These are phyloP conservation scores for Formica selysi DNA, from an alignment of 1,140 invertebrate genomes.

Conservation along the genomic window DNA sequence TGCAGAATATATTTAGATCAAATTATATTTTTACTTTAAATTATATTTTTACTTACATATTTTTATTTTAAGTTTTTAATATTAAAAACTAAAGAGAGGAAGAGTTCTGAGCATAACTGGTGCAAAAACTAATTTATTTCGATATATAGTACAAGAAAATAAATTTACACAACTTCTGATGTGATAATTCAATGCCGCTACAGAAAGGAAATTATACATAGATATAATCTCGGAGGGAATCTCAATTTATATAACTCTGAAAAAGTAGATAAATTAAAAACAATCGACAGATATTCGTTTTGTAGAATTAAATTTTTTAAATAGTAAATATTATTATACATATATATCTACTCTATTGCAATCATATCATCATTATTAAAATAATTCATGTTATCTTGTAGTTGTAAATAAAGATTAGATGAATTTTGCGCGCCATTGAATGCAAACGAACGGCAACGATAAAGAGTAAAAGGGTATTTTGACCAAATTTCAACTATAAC, in stretches of 20 bases:
- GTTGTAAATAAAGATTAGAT: not conserved
- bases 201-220: not conserved
- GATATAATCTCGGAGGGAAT: constrained; percentile 6
- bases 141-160: not conserved
- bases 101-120: not conserved
- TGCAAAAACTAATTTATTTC: not conserved
- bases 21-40: not conserved
- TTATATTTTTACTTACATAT: not conserved
- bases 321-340: not conserved
- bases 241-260: constrained; percentile 6
- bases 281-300: not conserved
- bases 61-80: not conserved
- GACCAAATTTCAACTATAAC: too few relatives aligned
- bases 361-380: not conserved
- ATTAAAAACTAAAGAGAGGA: not conserved
- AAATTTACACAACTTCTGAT: not conserved
- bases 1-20: not conserved
- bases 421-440: not conserved
- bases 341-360: not conserved
- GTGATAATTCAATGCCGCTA: not conserved
- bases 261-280: not conserved
- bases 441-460: too few relatives aligned
- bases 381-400: not conserved
- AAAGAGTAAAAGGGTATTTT: too few relatives aligned
- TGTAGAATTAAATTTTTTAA: not conserved